These are phyloP conservation scores for Gallinago undulata DNA, from an alignment of 2,113 vertebrate genomes.

Conservation along the genomic window DNA sequence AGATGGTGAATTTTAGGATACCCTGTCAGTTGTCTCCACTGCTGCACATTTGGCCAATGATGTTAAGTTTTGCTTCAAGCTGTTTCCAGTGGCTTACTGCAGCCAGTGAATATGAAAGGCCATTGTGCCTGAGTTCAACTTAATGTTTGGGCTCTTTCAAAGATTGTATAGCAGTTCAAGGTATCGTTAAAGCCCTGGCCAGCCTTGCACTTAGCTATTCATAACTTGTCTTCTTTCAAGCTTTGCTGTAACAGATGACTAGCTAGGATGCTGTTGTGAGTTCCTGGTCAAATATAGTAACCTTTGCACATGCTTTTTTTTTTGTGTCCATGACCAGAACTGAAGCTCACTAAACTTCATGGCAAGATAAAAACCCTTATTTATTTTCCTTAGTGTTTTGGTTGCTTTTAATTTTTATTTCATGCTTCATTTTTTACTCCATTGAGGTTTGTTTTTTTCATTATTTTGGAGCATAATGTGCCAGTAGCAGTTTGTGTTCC, in stretches of 20 bases:
- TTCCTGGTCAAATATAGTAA: not conserved
- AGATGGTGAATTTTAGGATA: not conserved
- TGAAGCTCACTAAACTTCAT: not conserved
- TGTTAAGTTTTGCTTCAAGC: not conserved
- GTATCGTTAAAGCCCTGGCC: not conserved
- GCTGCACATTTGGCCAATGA: not conserved
- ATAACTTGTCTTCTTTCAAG: not conserved
- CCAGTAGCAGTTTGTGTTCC: not conserved
- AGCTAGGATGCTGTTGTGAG: not conserved
- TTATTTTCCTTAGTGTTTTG: not conserved
- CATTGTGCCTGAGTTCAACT: not conserved
- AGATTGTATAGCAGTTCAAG: not conserved
- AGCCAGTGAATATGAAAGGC: not conserved
- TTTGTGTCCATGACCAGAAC: not conserved
- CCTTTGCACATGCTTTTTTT: not conserved
- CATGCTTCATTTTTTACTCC: not conserved
- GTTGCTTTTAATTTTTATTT: not conserved
- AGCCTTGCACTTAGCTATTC: not conserved
- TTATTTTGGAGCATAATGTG: not conserved
- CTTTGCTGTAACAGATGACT: not conserved
- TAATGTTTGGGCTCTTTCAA: not conserved
- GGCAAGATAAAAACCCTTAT: not conserved
- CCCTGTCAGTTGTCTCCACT: not conserved
- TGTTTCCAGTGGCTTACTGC: not conserved
- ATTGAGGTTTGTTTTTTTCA: not conserved